These are phyloP conservation scores for Propsilocerus akamusi DNA, from an alignment of 1,140 invertebrate genomes.

Conservation along the genomic window DNA sequence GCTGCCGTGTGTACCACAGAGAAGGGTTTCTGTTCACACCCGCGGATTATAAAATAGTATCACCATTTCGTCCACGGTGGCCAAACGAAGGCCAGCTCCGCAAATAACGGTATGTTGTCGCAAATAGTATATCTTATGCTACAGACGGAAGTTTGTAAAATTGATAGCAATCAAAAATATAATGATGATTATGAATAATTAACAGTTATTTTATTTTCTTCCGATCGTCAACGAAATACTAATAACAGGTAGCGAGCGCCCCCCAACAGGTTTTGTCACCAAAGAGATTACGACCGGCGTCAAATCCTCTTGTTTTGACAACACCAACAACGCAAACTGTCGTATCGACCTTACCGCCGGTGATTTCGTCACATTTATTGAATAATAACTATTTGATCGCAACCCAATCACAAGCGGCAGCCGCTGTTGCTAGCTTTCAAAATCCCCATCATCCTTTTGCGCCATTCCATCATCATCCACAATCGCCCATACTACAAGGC, in stretches of 20 bases:
- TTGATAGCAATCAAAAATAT: no score
- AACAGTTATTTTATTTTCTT: no score
- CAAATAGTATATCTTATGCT: no score
- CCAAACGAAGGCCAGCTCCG: constrained; percentile 27
- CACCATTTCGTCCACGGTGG: constrained; percentile 28
- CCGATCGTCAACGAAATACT: no score
- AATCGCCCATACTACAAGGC: constrained; percentile 18
- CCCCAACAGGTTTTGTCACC: constrained; percentile 24
- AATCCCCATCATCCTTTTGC: no score
- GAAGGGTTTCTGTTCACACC: background rate
- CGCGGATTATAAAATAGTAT: constrained; percentile 7
- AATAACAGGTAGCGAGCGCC: constrained; percentile 20
- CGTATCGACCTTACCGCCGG: background rate
- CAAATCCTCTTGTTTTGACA: constrained; percentile 2
- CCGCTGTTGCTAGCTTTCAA: background rate
- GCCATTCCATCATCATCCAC: background rate
- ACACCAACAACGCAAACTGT: background rate
- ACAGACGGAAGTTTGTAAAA: no score
- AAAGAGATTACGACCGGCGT: constrained; percentile 23
- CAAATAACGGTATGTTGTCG: constrained; percentile 20
- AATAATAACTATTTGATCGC: constrained; percentile 1
- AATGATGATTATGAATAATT: no score
- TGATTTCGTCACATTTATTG: background rate
- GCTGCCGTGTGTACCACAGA: no score
- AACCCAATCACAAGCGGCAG: background rate